Evolutionary conservation across 2,797 vertebrate genomes (phyloP).

Genomic region (Malurus leucopterus): DNA sequence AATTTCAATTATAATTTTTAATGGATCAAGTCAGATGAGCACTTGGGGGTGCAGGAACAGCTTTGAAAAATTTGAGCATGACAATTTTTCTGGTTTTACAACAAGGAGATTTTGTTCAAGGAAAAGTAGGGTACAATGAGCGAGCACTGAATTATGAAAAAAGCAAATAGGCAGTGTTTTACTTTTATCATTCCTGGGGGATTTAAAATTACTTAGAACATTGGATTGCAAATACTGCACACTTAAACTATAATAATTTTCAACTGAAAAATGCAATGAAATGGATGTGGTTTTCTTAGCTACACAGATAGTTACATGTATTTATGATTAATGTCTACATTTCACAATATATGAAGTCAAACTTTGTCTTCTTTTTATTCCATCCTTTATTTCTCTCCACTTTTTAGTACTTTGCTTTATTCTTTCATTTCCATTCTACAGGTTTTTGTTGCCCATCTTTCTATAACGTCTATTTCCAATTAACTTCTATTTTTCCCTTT

Average conservation of each 20-base stretch:
- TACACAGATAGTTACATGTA: neutral
- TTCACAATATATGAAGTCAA: neutral
- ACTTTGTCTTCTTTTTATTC: neutral
- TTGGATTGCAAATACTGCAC: neutral
- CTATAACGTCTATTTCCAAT: neutral
- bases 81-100: neutral
- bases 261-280: neutral
- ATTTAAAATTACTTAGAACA: neutral
- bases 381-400: neutral
- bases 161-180: neutral
- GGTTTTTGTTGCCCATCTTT: neutral
- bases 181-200: neutral
- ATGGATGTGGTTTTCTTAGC: neutral
- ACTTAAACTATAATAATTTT: neutral
- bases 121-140: neutral
- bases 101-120: neutral
- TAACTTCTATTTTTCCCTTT: neutral
- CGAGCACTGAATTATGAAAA: neutral
- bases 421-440: neutral
- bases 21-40: neutral
- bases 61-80: neutral
- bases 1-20: neutral
- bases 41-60: neutral
- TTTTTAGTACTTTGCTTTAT: neutral
- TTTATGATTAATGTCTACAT: neutral